phyloP scores from a whole-genome alignment of 2,113 vertebrate genomes.

The Epinephelus cyanopodus region DNA sequence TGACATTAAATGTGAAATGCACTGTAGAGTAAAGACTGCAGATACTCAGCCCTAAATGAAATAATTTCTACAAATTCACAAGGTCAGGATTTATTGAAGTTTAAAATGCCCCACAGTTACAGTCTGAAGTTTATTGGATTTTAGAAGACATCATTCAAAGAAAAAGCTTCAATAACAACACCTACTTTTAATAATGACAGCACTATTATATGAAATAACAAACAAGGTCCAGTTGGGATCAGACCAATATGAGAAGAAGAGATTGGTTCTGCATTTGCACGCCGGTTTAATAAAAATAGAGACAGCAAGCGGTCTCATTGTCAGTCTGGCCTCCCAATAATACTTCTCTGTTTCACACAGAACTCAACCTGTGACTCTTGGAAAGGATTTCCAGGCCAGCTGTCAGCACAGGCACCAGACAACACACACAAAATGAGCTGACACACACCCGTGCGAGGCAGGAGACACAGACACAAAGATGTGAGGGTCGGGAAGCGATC shows the following conservation, averaged over 20 bases:
- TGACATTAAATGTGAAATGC: neutral
- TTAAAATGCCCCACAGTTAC: slow-evolving; percentile 2
- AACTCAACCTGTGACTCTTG: slow-evolving; percentile 61
- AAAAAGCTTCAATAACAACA: neutral
- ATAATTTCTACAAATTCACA: neutral
- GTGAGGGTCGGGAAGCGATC: slow-evolving; percentile 20
- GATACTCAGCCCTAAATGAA: neutral
- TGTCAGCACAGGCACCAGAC: slow-evolving; percentile 49
- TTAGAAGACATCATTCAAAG: neutral
- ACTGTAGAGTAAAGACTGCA: neutral
- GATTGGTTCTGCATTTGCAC: slow-evolving; percentile 19
- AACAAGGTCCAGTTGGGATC: slow-evolving; percentile 5
- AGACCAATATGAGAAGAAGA: neutral
- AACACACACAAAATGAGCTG: slow-evolving; percentile 13
- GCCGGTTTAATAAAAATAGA: slow-evolving; percentile 15
- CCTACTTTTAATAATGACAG: neutral
- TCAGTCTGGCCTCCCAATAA: slow-evolving; percentile 33
- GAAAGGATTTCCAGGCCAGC: slow-evolving; percentile 54
- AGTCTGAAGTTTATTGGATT: neutral
- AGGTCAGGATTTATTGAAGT: neutral
- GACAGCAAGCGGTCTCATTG: slow-evolving; percentile 25
- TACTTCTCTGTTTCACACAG: slow-evolving; percentile 63
- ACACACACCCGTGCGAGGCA: slow-evolving; percentile 22
- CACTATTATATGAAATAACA: neutral
- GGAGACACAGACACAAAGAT: slow-evolving; percentile 38